A percentile compares a stretch with the other conserved stretches of the same genome.
Evolutionary conservation across 2,113 vertebrate species (phyloP).

Genomic region (Pelodiscus sinensis): DNA sequence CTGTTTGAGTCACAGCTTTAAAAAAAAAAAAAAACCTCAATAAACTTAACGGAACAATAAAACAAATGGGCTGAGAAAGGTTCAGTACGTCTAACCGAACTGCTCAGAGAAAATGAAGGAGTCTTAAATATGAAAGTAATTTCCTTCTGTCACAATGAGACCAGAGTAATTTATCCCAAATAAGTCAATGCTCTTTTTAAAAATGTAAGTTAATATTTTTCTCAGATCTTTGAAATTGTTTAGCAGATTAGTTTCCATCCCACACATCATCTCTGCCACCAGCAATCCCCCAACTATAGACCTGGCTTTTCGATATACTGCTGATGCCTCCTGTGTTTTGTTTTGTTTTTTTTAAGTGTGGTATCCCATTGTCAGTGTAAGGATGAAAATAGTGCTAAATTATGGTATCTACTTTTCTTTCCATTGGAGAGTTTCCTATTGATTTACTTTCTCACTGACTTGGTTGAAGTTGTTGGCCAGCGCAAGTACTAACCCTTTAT

Average conservation of each 20-base stretch:
- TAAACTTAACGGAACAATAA: conserved; percentile 37
- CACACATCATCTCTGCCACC: neutral
- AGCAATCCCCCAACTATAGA: neutral
- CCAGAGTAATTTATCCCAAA: neutral
- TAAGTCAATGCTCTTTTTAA: neutral
- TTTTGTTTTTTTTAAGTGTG: neutral
- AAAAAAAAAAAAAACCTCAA: neutral
- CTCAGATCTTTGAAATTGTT: neutral
- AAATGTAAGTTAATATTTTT: neutral
- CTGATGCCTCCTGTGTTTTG: neutral
- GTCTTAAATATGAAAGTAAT: neutral
- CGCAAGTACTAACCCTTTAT: neutral
- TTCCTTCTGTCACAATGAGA: neutral
- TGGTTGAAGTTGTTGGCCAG: neutral
- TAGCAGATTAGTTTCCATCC: neutral
- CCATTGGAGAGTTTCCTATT: neutral
- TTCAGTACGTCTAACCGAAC: neutral
- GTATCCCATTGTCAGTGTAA: neutral
- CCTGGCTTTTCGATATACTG: neutral
- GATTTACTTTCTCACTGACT: neutral
- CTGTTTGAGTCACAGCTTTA: neutral
- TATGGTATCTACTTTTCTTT: neutral
- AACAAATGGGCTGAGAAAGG: conserved; percentile 33
- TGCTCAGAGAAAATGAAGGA: neutral
- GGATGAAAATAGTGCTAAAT: neutral